Evolutionary conservation across 2,888 invertebrate genomes (phyloP).

Genomic region (Philhelius pedissequus): DNA sequence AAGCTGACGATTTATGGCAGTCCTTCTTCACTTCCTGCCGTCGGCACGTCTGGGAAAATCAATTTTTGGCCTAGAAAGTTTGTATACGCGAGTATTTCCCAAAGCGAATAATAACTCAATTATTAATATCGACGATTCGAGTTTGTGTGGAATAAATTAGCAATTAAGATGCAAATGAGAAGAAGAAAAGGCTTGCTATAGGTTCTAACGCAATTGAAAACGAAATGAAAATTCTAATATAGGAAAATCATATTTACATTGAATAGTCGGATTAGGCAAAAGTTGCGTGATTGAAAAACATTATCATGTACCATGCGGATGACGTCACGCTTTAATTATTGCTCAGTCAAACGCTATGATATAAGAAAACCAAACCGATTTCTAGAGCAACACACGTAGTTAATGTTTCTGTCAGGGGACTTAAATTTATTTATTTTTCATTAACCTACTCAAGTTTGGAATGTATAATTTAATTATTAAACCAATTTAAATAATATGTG

Average conservation of each 20-base stretch:
- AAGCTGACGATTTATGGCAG: background rate
- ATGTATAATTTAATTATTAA: background rate
- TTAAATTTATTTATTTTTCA: background rate
- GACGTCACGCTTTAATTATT: background rate
- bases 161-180: slow-evolving; percentile 62
- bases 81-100: slow-evolving; percentile 1
- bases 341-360: no score
- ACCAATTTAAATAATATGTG: background rate
- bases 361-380: background rate
- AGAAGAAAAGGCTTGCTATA: slow-evolving; percentile 20
- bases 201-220: background rate
- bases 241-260: background rate
- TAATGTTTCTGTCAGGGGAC: background rate
- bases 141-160: slow-evolving; percentile 56
- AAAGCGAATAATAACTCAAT: slow-evolving; percentile 48
- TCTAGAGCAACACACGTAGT: background rate
- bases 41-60: background rate
- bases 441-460: background rate
- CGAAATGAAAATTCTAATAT: slow-evolving; percentile 1
- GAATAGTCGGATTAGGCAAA: slow-evolving; percentile 13
- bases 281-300: background rate
- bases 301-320: background rate
- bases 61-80: background rate
- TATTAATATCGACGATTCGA: slow-evolving; percentile 43
- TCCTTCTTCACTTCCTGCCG: background rate